A percentile compares a stretch with the other conserved stretches of the same genome.
Evolutionary conservation across 2,797 vertebrate species (phyloP).

Genomic region (Darevskia mixta): DNA sequence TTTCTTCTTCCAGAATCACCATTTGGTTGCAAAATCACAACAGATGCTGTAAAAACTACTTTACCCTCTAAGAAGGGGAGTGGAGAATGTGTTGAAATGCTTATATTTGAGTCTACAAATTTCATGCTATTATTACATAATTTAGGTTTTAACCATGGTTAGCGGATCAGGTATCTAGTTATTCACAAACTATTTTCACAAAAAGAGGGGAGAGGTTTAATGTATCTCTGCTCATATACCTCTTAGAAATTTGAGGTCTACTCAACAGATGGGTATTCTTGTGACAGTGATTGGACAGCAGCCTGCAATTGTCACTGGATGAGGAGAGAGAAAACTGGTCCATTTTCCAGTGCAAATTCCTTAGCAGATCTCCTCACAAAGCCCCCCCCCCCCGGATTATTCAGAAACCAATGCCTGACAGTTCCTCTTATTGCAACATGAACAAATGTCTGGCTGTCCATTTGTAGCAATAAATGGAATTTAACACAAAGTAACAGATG

Average conservation of each 20-base stretch:
- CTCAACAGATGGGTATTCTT: not conserved
- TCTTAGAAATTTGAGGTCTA: not conserved
- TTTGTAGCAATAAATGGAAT: conserved; percentile 63
- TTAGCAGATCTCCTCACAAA: conserved; percentile 14
- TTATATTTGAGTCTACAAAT: not conserved
- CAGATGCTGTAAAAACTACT: not conserved
- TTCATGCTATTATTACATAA: not conserved
- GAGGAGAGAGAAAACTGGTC: not conserved
- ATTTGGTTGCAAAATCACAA: not conserved
- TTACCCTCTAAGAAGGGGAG: not conserved
- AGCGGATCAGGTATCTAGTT: not conserved
- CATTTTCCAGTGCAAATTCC: conserved; percentile 15
- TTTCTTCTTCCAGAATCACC: conserved; percentile 1
- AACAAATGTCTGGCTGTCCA: conserved; percentile 44
- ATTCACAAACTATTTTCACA: too few species aligned
- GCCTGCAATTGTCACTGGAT: not conserved
- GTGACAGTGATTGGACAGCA: not conserved
- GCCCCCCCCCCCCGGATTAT: not conserved
- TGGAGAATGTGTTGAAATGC: not conserved
- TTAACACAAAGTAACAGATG: conserved; percentile 64
- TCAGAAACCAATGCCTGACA: conserved; percentile 6
- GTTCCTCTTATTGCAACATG: conserved; percentile 16
- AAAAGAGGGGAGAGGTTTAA: not conserved
- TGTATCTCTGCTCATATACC: not conserved
- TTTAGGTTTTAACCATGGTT: not conserved